These are phyloP conservation scores for Brachyhypopomus gauderio DNA, from an alignment of 2,113 vertebrate species.

Conservation along the genomic window DNA sequence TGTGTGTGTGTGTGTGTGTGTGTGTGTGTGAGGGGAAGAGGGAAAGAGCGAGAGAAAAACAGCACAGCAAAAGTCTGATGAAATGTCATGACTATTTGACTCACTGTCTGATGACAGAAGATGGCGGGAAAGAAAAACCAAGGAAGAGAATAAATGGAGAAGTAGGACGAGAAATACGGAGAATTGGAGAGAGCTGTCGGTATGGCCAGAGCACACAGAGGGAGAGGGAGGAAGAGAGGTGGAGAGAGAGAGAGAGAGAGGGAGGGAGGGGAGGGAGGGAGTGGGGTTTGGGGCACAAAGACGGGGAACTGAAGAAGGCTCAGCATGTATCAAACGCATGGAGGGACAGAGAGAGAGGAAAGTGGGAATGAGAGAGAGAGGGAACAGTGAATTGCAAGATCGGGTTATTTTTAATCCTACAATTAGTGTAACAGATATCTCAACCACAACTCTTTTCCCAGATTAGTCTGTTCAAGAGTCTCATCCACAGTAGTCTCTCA, in stretches of 20 bases:
- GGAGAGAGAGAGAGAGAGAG: not conserved
- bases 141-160: constrained; percentile 8
- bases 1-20: too few species aligned
- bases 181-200: not conserved
- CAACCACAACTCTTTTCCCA: constrained; percentile 47
- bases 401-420: constrained; percentile 64
- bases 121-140: constrained; percentile 28
- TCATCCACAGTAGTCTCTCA: constrained; percentile 10
- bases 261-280: too few species aligned
- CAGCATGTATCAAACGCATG: not conserved
- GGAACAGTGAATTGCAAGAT: constrained; percentile 53
- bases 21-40: constrained; percentile 11
- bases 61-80: not conserved
- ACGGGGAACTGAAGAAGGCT: not conserved
- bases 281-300: not conserved
- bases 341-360: constrained; percentile 4
- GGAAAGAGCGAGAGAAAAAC: constrained; percentile 18
- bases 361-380: not conserved
- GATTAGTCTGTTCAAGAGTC: constrained; percentile 43
- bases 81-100: not conserved
- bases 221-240: constrained; percentile 21
- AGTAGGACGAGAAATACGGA: not conserved
- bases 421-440: constrained; percentile 64
- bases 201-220: not conserved
- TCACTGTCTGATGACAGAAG: constrained; percentile 9